Evolutionary conservation across 1,140 invertebrate genomes (phyloP).

Genomic region (Colletes gigas): DNA sequence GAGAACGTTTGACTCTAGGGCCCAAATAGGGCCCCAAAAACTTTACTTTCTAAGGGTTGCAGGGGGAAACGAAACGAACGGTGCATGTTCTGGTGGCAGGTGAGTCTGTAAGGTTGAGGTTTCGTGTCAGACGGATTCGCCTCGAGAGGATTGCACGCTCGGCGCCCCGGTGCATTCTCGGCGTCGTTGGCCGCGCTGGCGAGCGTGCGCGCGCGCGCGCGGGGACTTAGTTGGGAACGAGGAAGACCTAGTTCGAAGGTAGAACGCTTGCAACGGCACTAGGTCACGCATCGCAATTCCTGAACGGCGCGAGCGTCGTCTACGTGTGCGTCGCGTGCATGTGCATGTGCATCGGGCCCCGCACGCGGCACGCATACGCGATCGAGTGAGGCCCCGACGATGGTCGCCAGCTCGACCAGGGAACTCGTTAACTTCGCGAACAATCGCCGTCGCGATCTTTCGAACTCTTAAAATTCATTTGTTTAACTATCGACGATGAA

Average conservation of each 20-base stretch:
- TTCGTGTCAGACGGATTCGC: slow-evolving; percentile 14
- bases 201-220: neutral
- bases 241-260: slow-evolving; percentile 80
- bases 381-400: slow-evolving; percentile 47
- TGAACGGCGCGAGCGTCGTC: slow-evolving; percentile 66
- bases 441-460: neutral
- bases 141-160: slow-evolving; percentile 11
- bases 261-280: slow-evolving; percentile 79
- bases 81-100: slow-evolving; percentile 10
- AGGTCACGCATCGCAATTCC: slow-evolving; percentile 81
- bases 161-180: slow-evolving; percentile 47
- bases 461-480: neutral
- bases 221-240: slow-evolving; percentile 77
- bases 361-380: slow-evolving; percentile 61
- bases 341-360: neutral
- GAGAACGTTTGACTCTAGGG: too few species aligned
- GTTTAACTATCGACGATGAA: neutral
- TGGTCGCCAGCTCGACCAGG: neutral
- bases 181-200: slow-evolving; percentile 41
- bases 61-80: slow-evolving; percentile 1
- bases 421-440: slow-evolving; percentile 33
- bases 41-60: too few species aligned
- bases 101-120: neutral
- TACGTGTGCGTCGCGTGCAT: slow-evolving; percentile 43
- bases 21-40: too few species aligned